Base-by-base conservation (phyloP, 2,797 vertebrate genomes). In the Epinephelus coioides region DNA sequence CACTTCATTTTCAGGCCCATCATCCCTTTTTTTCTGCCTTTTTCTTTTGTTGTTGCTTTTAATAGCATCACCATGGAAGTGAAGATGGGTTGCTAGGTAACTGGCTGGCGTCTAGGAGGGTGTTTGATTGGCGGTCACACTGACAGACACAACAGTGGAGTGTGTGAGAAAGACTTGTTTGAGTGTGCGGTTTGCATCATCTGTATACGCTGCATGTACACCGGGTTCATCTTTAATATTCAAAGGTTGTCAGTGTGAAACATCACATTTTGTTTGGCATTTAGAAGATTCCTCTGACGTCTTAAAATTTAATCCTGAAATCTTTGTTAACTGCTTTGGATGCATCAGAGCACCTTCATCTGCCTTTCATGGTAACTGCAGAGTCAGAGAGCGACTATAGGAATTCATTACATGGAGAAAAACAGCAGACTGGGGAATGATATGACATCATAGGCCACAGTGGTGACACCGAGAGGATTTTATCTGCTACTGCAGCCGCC, bases 11-110 rank as follows among this genome's bases (percentile, higher is more conserved):
- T 81, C 80, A 83, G 83, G 79, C 86, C 82, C 73, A 82, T 90
- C 86, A 69, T 90, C 69, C 75, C 40, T 49, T 85, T 81, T 34
- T 88, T 69, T 23, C 47, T 19, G 53, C 57, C 13, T 51, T 74
- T 84, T 80, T 71, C 83, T 89, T 89, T 83, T 91, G 88, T 86
- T 87, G 89, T 67, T 90, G 88, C 93, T 94, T 96, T 95, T 94
- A 93, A 94, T 95, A 95, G 94, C 95, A 91, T 94, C 89, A 56
- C 94, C 91, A 93, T 91, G 90, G 93, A 93, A 94, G 89, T 91
- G 91, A 91, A 77, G 86, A 84, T 83, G 71, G 87, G 95, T 96
- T 96, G 95, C 95, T 95, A 95, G 91, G 96, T 74, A 96, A 96
- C 95, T 91, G 91, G 91, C 92, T 89, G 88, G 95, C 94, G 91